phyloP scores from a whole-genome alignment of 2,888 invertebrate species.

The Caenorhabditis imperialis region DNA sequence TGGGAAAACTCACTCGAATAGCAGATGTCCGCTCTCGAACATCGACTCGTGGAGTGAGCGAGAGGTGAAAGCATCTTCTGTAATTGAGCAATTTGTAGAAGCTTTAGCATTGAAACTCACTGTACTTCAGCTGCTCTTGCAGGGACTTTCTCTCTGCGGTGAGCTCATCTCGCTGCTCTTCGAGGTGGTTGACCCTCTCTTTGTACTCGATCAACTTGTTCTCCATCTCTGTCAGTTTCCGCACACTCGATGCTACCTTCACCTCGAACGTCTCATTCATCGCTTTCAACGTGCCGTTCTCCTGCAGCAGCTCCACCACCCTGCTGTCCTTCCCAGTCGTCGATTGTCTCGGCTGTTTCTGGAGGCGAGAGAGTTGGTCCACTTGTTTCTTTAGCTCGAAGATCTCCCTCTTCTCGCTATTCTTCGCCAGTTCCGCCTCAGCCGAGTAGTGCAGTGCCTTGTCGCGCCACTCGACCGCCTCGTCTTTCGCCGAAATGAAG shows the following conservation, averaged over 20 bases:
- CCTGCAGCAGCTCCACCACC: conserved; percentile 16
- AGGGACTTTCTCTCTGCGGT: conserved; percentile 26
- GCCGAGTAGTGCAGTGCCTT: conserved; percentile 14
- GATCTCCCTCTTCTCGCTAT: conserved; percentile 35
- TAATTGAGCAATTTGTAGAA: too few species aligned
- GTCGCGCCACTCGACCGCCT: conserved; percentile 22
- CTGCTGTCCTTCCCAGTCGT: conserved; percentile 34
- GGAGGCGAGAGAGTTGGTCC: conserved; percentile 23
- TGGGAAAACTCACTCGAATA: conserved; percentile 35
- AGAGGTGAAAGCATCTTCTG: conserved; percentile 27
- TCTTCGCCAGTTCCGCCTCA: conserved; percentile 25
- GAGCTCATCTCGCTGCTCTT: conserved; percentile 39
- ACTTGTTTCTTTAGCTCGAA: conserved; percentile 35
- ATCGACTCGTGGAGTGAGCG: conserved; percentile 53
- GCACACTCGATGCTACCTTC: conserved; percentile 18
- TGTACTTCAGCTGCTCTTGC: conserved; percentile 30
- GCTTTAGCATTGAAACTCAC: too few species aligned
- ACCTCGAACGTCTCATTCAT: conserved; percentile 10
- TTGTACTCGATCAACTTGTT: conserved; percentile 32
- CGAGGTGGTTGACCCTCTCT: conserved; percentile 27
- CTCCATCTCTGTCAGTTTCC: conserved; percentile 19
- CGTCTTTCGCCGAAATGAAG: conserved; percentile 14
- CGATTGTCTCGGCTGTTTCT: conserved; percentile 38
- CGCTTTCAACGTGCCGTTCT: conserved; percentile 31
- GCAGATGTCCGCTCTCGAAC: conserved; percentile 33